Conservation (phyloP, 2,888 invertebrate species). For the Mayetiola destructor region DNA sequence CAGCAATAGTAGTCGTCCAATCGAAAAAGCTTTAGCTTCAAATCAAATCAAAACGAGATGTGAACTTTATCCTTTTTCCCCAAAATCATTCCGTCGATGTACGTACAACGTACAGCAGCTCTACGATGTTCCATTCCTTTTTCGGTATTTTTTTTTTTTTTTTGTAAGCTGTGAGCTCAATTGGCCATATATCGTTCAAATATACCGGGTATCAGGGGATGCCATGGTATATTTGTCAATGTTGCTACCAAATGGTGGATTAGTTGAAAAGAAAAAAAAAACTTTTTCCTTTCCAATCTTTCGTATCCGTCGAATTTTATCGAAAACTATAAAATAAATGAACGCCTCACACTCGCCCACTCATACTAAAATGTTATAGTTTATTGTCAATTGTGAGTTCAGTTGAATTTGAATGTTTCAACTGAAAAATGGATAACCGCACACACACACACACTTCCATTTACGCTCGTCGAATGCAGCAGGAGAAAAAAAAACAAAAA, state of each 20-base stretch:
- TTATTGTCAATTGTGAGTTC: background rate
- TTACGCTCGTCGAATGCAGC: conserved; percentile 1
- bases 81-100: too few relatives aligned
- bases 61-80: background rate
- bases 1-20: too few relatives aligned
- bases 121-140: background rate
- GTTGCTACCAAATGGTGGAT: background rate
- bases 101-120: too few relatives aligned
- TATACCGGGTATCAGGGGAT: too few relatives aligned
- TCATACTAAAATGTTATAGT: too few relatives aligned
- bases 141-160: background rate
- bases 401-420: conserved; percentile 13
- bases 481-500: background rate
- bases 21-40: too few relatives aligned
- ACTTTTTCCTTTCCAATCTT: background rate
- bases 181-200: conserved; percentile 13
- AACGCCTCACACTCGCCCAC: too few relatives aligned
- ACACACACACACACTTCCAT: background rate
- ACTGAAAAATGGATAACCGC: background rate
- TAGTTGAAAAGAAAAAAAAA: background rate
- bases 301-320: conserved; percentile 4
- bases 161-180: background rate
- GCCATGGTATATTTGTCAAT: background rate
- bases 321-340: background rate
- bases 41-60: conserved; percentile 11